Evolutionary conservation across 2,888 invertebrate species (phyloP), one percentile per base, ranked within the genome.

Genomic region (Melitaea athalia): DNA sequence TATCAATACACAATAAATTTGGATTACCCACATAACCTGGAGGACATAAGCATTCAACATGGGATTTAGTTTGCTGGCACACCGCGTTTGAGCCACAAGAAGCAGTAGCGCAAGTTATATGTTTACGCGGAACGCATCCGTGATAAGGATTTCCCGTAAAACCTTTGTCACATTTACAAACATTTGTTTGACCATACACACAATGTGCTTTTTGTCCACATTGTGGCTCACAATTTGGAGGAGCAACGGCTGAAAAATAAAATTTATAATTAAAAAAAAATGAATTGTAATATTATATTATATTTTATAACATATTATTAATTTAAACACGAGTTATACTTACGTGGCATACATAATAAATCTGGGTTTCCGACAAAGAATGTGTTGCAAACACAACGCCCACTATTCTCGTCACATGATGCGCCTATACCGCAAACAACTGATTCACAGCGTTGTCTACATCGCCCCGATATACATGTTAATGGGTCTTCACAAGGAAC

Each of bases 301-400:
- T n/a, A n/a, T n/a, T n/a, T n/a, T n/a, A n/a, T n/a, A n/a, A n/a
- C n/a, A n/a, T 47, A 38, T 7, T 43, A 68, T 59, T 33, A 10
- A 49, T 59, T 59, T 53, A 38, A 33, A 42, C 64, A 47, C 45
- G 6, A 49, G n/a, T 60, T 14, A 59, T 57, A 95, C 96, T 96
- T 94, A 97, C 96, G 97, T 81, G 98, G 98, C 95, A 98, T 97
- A 81, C 98, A 98, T 62, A 98, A 93, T 38, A 97, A 91, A 82
- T 97, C 96, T 0, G 98, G 97, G 85, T 98, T 97, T 78, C 98
- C 98, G 73, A 97, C 94, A 83, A 98, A 98, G 82, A 96, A 96
- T 14, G 96, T 95, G 83, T 97, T 95, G 81, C 98, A 98, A 59
- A 97, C 94, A 85, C 98, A 98, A 88, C 95, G 96, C 73, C 97